These are phyloP conservation scores for Gobio gobio DNA, from an alignment of 2,113 vertebrate genomes.

Conservation along the genomic window DNA sequence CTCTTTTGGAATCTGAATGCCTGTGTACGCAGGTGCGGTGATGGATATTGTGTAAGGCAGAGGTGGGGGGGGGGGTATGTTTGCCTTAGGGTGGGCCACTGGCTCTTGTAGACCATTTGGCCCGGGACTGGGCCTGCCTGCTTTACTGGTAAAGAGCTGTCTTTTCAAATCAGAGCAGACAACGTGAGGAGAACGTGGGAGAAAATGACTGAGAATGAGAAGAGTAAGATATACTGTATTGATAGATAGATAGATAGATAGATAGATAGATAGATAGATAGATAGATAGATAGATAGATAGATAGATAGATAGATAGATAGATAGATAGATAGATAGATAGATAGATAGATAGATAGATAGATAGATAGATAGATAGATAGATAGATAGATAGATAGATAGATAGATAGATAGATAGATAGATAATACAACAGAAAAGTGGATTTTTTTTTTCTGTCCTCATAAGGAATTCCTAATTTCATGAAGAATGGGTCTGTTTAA, in stretches of 20 bases:
- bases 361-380: background rate
- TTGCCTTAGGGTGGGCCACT: slow-evolving; percentile 23
- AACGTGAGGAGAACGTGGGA: slow-evolving; percentile 49
- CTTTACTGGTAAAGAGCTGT: slow-evolving; percentile 30
- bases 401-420: background rate
- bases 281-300: background rate
- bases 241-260: background rate
- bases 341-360: slow-evolving; percentile 21
- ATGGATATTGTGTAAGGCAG: slow-evolving; percentile 23
- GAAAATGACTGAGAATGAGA: slow-evolving; percentile 60
- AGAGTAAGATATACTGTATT: background rate
- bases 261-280: background rate
- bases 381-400: slow-evolving; percentile 1
- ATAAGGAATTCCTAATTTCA: slow-evolving; percentile 54
- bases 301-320: background rate
- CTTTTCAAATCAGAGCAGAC: slow-evolving; percentile 4
- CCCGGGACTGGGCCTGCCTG: slow-evolving; percentile 11
- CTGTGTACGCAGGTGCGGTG: slow-evolving; percentile 29
- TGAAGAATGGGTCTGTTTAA: slow-evolving; percentile 63
- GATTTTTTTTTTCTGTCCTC: background rate
- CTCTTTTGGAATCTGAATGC: slow-evolving; percentile 5
- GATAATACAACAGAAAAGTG: background rate
- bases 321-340: background rate
- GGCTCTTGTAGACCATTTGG: slow-evolving; percentile 35
- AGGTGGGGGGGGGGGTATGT: background rate